phyloP scores from a whole-genome alignment of 64 coral and sea anemone genomes.

The Dendronephthya gigantea region DNA sequence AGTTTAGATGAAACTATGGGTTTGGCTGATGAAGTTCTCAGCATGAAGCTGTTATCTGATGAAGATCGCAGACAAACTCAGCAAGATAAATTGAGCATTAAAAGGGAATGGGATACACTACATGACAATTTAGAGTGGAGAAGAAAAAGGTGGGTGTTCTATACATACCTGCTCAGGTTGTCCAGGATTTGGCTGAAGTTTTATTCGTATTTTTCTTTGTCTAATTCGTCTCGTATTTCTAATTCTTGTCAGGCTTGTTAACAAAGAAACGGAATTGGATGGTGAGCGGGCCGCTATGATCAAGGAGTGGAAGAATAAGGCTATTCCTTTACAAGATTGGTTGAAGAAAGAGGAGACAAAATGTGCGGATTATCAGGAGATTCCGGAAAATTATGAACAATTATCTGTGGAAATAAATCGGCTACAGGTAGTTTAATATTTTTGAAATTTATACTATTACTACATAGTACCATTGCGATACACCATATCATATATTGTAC shows the following conservation, averaged over 20 bases:
- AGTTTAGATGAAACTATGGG: neutral
- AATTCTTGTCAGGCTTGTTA: neutral
- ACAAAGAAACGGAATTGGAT: neutral
- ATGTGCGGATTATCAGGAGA: neutral
- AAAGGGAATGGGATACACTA: neutral
- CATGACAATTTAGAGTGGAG: constrained; percentile 1
- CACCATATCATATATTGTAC: neutral
- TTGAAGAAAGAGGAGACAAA: neutral
- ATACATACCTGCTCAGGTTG: neutral
- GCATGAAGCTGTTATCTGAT: neutral
- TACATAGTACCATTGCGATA: too few species aligned
- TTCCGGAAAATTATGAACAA: neutral
- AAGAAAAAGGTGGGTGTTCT: neutral
- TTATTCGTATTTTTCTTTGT: too few species aligned
- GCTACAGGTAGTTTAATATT: neutral
- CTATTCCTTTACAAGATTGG: neutral
- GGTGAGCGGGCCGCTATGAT: neutral
- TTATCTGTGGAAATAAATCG: neutral
- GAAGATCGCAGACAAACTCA: constrained; percentile 1
- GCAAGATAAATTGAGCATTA: neutral
- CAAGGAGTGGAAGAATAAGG: neutral
- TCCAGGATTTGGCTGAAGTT: too few species aligned
- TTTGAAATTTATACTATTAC: neutral
- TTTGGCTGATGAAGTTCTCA: constrained; percentile 1
- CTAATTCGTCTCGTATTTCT: too few species aligned